Percentiles rank a stretch among this genome's conserved stretches.
phyloP scores from a whole-genome alignment of 2,797 vertebrate genomes.

The Etheostoma perlongum region DNA sequence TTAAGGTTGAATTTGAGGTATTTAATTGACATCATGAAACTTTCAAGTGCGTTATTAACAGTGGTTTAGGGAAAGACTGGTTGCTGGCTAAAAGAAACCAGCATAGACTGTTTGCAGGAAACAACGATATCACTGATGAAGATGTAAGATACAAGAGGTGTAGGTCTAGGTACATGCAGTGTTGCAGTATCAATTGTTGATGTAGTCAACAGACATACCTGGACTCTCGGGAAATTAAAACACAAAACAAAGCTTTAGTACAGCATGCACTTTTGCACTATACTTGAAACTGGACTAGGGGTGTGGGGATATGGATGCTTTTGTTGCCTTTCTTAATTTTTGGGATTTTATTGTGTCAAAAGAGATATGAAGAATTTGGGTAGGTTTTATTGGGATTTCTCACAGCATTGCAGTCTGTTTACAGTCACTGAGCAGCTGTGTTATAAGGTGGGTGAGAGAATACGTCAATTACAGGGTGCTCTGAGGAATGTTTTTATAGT shows the following conservation, averaged over 20 bases:
- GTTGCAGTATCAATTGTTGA: not conserved
- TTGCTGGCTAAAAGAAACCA: not conserved
- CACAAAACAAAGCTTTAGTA: not conserved
- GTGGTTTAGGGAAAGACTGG: not conserved
- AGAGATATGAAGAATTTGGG: not conserved
- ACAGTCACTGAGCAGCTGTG: slow-evolving; percentile 25
- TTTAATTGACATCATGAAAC: not conserved
- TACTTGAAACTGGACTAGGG: not conserved
- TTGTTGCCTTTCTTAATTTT: not conserved
- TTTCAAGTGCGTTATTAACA: not conserved
- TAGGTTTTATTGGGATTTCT: slow-evolving; percentile 20
- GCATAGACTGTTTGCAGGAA: not conserved
- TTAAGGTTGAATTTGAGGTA: not conserved
- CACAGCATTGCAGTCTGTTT: slow-evolving; percentile 5
- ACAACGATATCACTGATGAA: not conserved
- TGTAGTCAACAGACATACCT: not conserved
- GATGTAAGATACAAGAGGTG: not conserved
- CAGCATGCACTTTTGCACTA: not conserved
- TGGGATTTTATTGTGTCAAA: not conserved
- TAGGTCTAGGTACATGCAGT: not conserved
- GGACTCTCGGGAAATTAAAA: not conserved
- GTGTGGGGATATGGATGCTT: not conserved
- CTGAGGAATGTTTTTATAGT: slow-evolving; percentile 24
- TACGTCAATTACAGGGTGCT: slow-evolving; percentile 41
- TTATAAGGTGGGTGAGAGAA: not conserved